Conservation (phyloP, 2,888 invertebrate genomes). For the Papilio gigon region DNA sequence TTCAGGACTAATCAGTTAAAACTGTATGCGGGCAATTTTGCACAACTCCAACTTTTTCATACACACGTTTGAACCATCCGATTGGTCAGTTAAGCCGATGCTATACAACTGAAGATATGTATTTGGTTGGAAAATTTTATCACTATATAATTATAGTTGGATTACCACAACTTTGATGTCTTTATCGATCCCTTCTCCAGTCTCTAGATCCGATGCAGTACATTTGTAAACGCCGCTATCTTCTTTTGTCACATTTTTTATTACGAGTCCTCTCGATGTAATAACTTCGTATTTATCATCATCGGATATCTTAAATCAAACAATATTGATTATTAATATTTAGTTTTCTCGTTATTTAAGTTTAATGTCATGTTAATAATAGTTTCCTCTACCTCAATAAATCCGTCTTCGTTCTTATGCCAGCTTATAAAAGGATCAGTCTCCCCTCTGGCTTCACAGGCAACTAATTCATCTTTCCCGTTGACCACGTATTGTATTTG, state of each 20-base stretch:
- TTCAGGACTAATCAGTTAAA: too few relatives aligned
- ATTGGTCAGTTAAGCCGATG: too few relatives aligned
- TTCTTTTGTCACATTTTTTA: conserved; percentile 52
- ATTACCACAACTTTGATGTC: conserved; percentile 55
- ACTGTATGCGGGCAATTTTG: too few relatives aligned
- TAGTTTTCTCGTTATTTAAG: background rate
- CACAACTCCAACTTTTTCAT: too few relatives aligned
- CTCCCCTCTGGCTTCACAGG: conserved; percentile 62
- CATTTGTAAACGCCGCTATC: conserved; percentile 58
- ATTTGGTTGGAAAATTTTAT: conserved; percentile 42
- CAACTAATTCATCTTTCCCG: conserved; percentile 57
- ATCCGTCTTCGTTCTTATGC: conserved; percentile 57
- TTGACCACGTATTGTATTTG: conserved; percentile 59
- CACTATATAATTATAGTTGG: conserved; percentile 16
- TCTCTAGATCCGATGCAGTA: conserved; percentile 50
- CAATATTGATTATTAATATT: background rate
- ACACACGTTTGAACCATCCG: too few relatives aligned
- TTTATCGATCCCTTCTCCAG: conserved; percentile 52
- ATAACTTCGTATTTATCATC: conserved; percentile 58
- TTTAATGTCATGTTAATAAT: background rate
- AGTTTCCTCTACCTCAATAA: conserved; percentile 50
- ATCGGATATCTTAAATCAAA: conserved; percentile 53
- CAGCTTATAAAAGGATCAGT: conserved; percentile 58
- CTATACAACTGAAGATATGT: too few relatives aligned
- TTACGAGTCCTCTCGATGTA: conserved; percentile 54